Evolutionary conservation across 2,797 vertebrate species (phyloP), one percentile per base, ranked within the genome.

Genomic region (Nasua narica): DNA sequence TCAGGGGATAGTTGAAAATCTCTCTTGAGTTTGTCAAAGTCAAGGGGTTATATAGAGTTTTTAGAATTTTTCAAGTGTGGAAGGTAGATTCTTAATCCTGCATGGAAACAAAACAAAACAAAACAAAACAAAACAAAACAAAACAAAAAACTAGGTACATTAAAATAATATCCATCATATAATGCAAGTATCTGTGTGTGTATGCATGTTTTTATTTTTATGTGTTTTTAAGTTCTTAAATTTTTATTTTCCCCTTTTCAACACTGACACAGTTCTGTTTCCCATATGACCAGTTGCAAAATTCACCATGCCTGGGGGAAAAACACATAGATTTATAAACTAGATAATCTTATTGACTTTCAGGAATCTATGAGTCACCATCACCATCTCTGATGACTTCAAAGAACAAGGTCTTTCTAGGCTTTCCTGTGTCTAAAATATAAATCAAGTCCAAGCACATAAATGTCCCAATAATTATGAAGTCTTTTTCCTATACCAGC

Each of bases 351-450:
- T 87, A 62, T 19, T 78, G 89, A 74, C 62, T 95, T 96, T 89
- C 62, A 93, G 93, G 86, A 96, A 96, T 93, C 25, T 86, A 21
- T 97, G 93, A 97, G 87, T 96, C 97, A 95, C 50, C 46, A 56
- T 76, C 54, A 92, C 32, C 69, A 29, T 72, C 56, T 79, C 50
- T 72, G 72, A 89, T 79, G 60, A 96, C 37, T 96, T 82, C 79
- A 94, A 91, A 93, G 72, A 96, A 86, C 29, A 78, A 95, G 37
- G 8, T 43, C 60, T 92, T 96, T 82, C 82, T 35, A 92, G 65
- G 52, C 25, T 69, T 96, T 72, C 25, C 16, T 48, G 16, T 69
- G 60, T 85, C 78, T 76, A 58, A 78, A 91, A 43, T 82, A 43
- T 50, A 84, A 81, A 90, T 72, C 40, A 87, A 87, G 23, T 15